These are phyloP conservation scores for Babyrousa celebensis DNA, from an alignment of 2,797 vertebrate genomes.

Conservation along the genomic window DNA sequence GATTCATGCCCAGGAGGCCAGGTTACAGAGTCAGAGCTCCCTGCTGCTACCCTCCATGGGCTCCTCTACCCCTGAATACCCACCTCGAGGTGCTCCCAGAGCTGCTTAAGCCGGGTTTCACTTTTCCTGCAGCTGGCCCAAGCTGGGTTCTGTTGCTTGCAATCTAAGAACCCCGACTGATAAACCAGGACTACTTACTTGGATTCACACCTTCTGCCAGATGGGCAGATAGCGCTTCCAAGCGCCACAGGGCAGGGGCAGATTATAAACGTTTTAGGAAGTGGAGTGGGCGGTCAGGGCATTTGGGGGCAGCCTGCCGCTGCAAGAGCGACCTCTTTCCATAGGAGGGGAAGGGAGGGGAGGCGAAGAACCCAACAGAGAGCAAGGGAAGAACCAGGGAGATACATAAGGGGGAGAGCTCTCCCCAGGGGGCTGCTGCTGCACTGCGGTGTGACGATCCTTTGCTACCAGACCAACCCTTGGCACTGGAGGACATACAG, in stretches of 20 bases:
- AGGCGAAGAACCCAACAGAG: background rate
- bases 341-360: background rate
- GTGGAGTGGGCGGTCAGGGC: background rate
- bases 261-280: constrained; percentile 44
- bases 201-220: constrained; percentile 68
- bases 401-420: too few relatives aligned
- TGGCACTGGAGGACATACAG: background rate
- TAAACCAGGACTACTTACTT: constrained; percentile 57
- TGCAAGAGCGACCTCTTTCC: background rate
- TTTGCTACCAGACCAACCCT: background rate
- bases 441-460: background rate
- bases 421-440: background rate
- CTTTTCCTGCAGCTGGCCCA: background rate
- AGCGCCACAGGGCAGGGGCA: background rate
- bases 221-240: background rate
- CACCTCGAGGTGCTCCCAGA: background rate
- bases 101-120: background rate
- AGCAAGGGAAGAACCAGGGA: background rate
- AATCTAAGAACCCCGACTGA: constrained; percentile 62
- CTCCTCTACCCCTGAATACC: background rate
- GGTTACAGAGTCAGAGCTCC: background rate
- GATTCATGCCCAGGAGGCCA: background rate
- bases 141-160: constrained; percentile 67
- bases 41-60: background rate
- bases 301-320: background rate